These are phyloP conservation scores for Dinoponera quadriceps DNA, from an alignment of 1,140 invertebrate species.

Conservation along the genomic window DNA sequence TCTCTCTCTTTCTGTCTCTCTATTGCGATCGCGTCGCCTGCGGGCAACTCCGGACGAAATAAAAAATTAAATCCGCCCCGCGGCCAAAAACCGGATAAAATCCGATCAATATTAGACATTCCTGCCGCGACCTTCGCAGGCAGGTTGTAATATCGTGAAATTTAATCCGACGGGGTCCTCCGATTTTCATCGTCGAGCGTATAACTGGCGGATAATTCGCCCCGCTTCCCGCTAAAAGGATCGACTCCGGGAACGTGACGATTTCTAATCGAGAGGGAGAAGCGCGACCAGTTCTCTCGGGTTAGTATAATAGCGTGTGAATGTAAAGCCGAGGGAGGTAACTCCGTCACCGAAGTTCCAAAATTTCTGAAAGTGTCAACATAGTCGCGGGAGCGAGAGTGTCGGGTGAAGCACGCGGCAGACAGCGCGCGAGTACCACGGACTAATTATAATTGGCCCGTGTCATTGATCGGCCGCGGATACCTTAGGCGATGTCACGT, in stretches of 20 bases:
- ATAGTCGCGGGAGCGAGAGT: not conserved
- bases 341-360: conserved; percentile 44
- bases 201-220: not conserved
- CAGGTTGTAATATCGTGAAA: too few species aligned
- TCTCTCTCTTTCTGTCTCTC: not conserved
- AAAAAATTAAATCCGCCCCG: too few species aligned
- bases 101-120: too few species aligned
- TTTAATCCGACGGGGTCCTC: too few species aligned
- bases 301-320: not conserved
- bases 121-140: too few species aligned
- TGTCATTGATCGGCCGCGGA: conserved; percentile 56
- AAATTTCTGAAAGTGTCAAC: conserved; percentile 53
- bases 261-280: not conserved
- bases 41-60: too few species aligned
- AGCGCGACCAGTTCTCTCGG: not conserved
- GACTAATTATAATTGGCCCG: conserved; percentile 59
- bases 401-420: not conserved
- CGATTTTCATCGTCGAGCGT: not conserved
- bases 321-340: not conserved
- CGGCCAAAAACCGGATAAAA: too few species aligned
- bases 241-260: not conserved
- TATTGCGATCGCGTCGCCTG: too few species aligned
- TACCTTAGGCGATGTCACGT: conserved; percentile 45
- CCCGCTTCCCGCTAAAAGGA: not conserved
- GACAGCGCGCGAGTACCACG: conserved; percentile 11